These are phyloP conservation scores for Acanthis flammea DNA, from an alignment of 2,797 vertebrate species.

Conservation along the genomic window DNA sequence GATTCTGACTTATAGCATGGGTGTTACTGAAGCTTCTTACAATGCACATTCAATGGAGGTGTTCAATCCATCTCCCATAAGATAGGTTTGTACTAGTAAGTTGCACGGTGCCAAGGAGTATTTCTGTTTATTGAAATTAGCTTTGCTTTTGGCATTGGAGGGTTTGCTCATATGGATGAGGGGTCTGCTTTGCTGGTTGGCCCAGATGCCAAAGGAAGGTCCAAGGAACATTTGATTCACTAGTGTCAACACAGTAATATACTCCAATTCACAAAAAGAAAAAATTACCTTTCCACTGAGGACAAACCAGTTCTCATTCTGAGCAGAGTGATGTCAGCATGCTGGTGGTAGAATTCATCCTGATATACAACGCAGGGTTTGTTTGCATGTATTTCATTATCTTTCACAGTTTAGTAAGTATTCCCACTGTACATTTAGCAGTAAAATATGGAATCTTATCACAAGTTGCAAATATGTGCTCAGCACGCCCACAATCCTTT, in stretches of 20 bases:
- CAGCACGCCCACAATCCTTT: background rate
- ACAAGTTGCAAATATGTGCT: background rate
- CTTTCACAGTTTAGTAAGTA: background rate
- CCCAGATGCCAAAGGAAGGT: background rate
- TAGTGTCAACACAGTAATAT: background rate
- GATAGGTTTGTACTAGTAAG: background rate
- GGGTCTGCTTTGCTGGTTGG: background rate
- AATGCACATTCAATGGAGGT: background rate
- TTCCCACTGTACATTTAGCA: background rate
- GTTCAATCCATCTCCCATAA: background rate
- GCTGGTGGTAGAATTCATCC: background rate
- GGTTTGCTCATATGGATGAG: background rate
- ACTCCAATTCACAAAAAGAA: background rate
- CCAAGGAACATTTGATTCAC: background rate
- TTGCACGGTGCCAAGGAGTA: background rate
- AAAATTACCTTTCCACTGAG: background rate
- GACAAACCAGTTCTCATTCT: background rate
- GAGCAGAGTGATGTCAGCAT: background rate
- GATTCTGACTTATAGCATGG: background rate
- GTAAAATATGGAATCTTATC: background rate
- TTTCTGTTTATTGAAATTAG: background rate
- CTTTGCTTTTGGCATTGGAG: background rate
- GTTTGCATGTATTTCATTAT: background rate
- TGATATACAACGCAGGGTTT: background rate
- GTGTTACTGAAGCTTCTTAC: background rate